phyloP scores from a whole-genome alignment of 35 echinoderm and acorn worm genomes.

The Stichopus chloronotus region DNA sequence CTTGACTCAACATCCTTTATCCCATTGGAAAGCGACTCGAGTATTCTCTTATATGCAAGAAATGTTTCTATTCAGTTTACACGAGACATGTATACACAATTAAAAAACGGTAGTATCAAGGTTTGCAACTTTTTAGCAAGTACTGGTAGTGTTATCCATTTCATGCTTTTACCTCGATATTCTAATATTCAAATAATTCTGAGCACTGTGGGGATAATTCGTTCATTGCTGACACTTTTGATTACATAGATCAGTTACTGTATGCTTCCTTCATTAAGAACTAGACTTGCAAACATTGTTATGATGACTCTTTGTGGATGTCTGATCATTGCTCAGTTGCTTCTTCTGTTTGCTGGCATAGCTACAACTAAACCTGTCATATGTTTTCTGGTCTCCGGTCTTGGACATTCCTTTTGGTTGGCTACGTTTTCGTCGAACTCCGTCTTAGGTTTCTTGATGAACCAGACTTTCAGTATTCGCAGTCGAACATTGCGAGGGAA shows the following conservation, averaged over 20 bases:
- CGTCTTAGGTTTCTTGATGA: neutral
- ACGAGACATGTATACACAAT: conserved; percentile 1
- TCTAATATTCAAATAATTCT: neutral
- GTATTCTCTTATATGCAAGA: neutral
- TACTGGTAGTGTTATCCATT: neutral
- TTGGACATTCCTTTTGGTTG: conserved; percentile 38
- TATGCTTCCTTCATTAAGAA: neutral
- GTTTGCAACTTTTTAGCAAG: conserved; percentile 9
- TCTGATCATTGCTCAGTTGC: conserved; percentile 27
- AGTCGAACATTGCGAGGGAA: neutral
- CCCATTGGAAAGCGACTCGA: neutral
- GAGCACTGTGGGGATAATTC: conserved; percentile 19
- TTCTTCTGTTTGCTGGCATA: conserved; percentile 2
- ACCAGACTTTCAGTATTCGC: conserved; percentile 9
- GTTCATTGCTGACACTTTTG: neutral
- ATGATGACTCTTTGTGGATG: conserved; percentile 20
- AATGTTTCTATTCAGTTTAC: neutral
- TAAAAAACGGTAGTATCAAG: neutral
- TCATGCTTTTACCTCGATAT: neutral
- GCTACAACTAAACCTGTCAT: neutral
- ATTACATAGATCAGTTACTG: conserved; percentile 33
- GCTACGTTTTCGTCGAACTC: neutral
- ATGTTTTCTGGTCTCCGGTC: neutral
- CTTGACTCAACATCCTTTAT: neutral
- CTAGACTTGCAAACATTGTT: neutral